Evolutionary conservation across 2,888 invertebrate genomes (phyloP), one percentile per base, ranked within the genome.

Genomic region (Dysmachus trigonus): DNA sequence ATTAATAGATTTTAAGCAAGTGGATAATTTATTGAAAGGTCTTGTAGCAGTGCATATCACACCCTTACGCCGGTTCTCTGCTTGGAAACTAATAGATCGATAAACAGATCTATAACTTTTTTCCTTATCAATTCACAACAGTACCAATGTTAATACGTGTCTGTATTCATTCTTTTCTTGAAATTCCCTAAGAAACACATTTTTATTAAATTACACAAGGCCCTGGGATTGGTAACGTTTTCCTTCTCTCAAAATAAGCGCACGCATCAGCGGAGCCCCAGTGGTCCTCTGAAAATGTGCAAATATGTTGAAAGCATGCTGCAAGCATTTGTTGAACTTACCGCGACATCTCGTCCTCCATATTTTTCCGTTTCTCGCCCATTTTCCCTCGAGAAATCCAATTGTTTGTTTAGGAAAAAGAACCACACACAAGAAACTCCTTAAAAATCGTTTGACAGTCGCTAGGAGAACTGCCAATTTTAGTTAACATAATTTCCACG

Each of bases 341-440:
- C 96, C 96, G 95, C 90, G 95, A 97, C 95, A 97, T 96, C 93
- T 98, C 97, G 92, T 97, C 97, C 92, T 98, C 97, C 95, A 97
- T 97, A 92, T 96, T 90, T 86, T 91, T 92, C 85, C 92, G 89
- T 88, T 92, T 92, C 30, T 90, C 90, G 38, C 91, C 91, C 92
- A 92, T 92, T 33, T 86, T 73, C 31, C 18, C 1, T 73, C 31
- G 18, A n/a, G 18, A 33, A 33, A 73, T 73, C 31, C 2, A 73
- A 73, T 73, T 88, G 86, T 10, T 8, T n/a, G n/a, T 31, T 31
- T 10, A 62, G 18, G 10, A 27, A 22, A 8, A 62, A n/a, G n/a
- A 86, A 73, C 27, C 51, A 8, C 10, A 18, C 22, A 62, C 18
- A 3, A 62, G 27, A 62, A 62, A 7, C 10, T 62, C 53, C 53